Conservation (phyloP, 2,113 vertebrate species). For the Phylloscopus trochiloides region DNA sequence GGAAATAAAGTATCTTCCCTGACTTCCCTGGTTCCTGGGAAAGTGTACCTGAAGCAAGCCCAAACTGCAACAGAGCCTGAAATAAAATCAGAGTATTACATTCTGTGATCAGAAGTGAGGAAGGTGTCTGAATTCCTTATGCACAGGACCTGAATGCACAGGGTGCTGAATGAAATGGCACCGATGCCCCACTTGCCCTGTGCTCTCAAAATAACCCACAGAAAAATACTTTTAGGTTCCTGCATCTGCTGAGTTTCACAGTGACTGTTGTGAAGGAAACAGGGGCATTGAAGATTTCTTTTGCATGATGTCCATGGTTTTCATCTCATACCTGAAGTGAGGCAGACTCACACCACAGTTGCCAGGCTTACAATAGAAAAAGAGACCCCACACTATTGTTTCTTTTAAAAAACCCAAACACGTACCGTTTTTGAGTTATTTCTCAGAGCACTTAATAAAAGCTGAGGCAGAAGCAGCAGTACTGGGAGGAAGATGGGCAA, state of each 20-base stretch:
- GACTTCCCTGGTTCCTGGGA: background rate
- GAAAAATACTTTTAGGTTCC: background rate
- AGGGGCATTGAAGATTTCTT: background rate
- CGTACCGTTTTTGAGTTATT: background rate
- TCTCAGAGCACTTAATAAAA: background rate
- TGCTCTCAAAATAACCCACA: background rate
- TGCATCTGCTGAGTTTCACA: background rate
- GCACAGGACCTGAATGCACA: background rate
- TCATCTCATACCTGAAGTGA: background rate
- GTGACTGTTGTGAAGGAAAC: background rate
- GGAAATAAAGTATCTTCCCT: background rate
- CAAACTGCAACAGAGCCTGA: background rate
- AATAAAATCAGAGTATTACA: background rate
- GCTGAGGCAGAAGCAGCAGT: background rate
- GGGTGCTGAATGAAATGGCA: background rate
- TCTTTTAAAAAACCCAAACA: background rate
- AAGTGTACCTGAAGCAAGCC: constrained; percentile 13
- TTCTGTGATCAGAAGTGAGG: background rate
- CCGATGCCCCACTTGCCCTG: background rate
- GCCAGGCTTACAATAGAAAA: background rate
- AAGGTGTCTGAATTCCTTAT: background rate
- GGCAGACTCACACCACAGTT: background rate
- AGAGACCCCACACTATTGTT: rapidly evolving
- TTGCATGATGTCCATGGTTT: background rate
- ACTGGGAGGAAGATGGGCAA: background rate